Evolutionary conservation across 2,888 invertebrate species (phyloP), one percentile per base, ranked within the genome.

Genomic region (Conistra vaccinii): DNA sequence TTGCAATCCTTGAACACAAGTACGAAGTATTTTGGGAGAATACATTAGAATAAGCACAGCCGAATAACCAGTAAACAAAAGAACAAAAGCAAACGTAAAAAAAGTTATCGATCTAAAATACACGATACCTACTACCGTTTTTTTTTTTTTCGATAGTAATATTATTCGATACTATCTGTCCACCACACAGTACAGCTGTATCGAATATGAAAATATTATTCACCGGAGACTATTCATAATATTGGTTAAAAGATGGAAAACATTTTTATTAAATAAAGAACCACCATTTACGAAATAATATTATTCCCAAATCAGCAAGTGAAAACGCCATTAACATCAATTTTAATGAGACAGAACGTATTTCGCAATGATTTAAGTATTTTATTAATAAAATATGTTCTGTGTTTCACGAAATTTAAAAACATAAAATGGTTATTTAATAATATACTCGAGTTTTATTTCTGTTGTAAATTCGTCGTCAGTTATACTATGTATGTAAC

Each of bases 361-460:
- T 55, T 76, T 51, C n/a, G 32, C 26, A 51, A 55, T 78, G 26
- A 77, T 79, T 79, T 72, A 78, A 78, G 79, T 65, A 71, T 78
- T 60, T 65, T 29, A 78, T 78, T 45, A 55, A 66, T 72, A 32
- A 72, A 78, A 78, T 57, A 69, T 65, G 39, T 61, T 48, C 17
- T 23, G 51, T 1, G 0, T 55, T 45, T n/a, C 65, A 39, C 65
- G 23, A 48, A 35, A 32, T 26, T 48, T 61, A 10, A 55, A 78
- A 53, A n/a, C 12, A 35, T 14, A 12, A 72, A 51, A n/a, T 32
- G 9, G 17, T 26, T 9, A n/a, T n/a, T n/a, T n/a, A n/a, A n/a
- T n/a, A n/a, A n/a, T n/a, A n/a, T n/a, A n/a, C n/a, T n/a, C n/a
- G 6, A 29, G n/a, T 69, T 55, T 78, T 26, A 69, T 69, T 69